phyloP scores from a whole-genome alignment of 1,140 invertebrate genomes.

The Yoshiicerus persimilis region DNA sequence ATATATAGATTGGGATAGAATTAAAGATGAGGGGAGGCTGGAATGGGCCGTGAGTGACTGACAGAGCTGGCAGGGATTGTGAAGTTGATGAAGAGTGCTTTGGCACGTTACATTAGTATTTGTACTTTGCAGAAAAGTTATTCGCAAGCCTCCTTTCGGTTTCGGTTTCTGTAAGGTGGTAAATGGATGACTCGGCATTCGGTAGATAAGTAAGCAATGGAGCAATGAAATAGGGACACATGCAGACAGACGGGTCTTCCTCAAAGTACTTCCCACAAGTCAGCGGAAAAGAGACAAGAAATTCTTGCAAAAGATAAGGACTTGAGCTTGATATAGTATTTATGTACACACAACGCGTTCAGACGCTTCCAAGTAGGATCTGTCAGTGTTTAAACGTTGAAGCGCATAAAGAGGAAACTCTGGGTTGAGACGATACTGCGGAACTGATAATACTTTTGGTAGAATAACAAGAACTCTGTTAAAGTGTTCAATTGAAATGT shows the following conservation, averaged over 20 bases:
- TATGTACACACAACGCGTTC: too few species aligned
- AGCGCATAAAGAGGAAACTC: not conserved
- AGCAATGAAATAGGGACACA: slow-evolving; percentile 12
- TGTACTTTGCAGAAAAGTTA: not conserved
- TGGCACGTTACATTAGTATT: slow-evolving; percentile 22
- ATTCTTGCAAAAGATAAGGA: not conserved
- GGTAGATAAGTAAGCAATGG: not conserved
- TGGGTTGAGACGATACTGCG: not conserved
- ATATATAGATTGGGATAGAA: not conserved
- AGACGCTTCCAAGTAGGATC: not conserved
- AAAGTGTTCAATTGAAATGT: not conserved
- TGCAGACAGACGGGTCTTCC: slow-evolving; percentile 3
- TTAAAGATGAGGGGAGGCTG: not conserved
- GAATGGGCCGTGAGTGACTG: slow-evolving; percentile 9
- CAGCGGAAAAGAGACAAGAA: not conserved
- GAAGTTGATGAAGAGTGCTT: slow-evolving; percentile 31
- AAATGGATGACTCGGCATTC: not conserved
- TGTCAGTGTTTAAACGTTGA: not conserved
- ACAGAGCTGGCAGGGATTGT: slow-evolving; percentile 27
- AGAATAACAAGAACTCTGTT: not conserved
- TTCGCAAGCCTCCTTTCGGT: not conserved
- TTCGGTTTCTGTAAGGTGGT: slow-evolving; percentile 7
- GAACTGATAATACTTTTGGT: not conserved
- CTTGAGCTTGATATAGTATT: not conserved
- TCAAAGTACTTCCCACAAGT: not conserved